Conservation (phyloP, 2,888 invertebrate genomes). For the Clostera curtula region DNA sequence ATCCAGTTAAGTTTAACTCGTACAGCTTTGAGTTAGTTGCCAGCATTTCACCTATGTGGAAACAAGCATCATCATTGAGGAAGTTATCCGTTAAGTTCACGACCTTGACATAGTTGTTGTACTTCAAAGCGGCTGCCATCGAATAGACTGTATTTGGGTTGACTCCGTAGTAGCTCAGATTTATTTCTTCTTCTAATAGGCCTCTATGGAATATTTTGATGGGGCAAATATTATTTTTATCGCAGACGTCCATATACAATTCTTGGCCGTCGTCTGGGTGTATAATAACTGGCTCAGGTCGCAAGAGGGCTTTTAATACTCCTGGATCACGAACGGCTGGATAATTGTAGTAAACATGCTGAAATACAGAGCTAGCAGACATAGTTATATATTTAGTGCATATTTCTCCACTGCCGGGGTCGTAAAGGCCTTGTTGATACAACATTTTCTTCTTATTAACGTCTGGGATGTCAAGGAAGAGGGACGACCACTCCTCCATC, state of each 20-base stretch:
- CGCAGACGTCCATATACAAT: conserved; percentile 32
- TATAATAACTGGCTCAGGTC: conserved; percentile 23
- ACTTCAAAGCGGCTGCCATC: conserved; percentile 28
- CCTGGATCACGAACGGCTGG: conserved; percentile 54
- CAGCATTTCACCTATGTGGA: conserved; percentile 35
- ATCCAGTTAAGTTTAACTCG: conserved; percentile 31
- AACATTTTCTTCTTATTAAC: conserved; percentile 28
- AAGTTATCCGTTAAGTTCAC: conserved; percentile 34
- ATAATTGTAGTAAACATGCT: conserved; percentile 50
- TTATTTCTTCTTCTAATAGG: conserved; percentile 24
- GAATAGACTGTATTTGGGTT: conserved; percentile 25
- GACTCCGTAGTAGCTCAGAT: conserved; percentile 33
- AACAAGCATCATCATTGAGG: conserved; percentile 31
- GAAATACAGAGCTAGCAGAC: conserved; percentile 43
- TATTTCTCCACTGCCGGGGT: conserved; percentile 45
- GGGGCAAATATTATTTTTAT: conserved; percentile 26
- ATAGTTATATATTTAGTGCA: conserved; percentile 41
- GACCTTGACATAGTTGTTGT: conserved; percentile 25
- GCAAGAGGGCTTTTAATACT: conserved; percentile 36
- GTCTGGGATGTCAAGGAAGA: conserved; percentile 24
- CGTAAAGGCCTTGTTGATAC: conserved; percentile 33
- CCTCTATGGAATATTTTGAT: conserved; percentile 28
- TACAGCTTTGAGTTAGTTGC: conserved; percentile 21
- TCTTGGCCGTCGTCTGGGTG: conserved; percentile 38
- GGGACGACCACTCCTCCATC: conserved; percentile 51